phyloP scores from a whole-genome alignment of 2,797 vertebrate genomes.

The Sus cebifrons region DNA sequence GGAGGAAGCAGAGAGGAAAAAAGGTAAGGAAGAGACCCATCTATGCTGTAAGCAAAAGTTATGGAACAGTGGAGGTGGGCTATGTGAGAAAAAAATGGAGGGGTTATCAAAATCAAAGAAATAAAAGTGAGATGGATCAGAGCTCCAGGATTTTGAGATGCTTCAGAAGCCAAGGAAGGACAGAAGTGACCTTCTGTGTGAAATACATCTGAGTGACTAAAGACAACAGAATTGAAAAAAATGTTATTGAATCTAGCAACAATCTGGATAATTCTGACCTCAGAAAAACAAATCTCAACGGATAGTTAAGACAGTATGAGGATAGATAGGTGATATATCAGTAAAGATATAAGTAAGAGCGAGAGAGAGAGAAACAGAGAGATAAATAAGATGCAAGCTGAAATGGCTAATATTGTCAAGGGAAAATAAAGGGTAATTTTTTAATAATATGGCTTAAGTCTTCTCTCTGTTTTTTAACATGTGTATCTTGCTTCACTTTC shows the following conservation, averaged over 20 bases:
- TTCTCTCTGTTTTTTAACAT: neutral
- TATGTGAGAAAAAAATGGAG: neutral
- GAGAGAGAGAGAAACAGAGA: neutral
- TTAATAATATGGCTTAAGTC: neutral
- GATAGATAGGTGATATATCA: neutral
- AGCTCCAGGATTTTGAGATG: neutral
- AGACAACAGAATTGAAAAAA: neutral
- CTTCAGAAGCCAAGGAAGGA: neutral
- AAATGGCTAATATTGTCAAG: neutral
- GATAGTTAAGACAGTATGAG: neutral
- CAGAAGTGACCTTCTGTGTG: neutral
- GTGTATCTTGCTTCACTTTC: neutral
- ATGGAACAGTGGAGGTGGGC: neutral
- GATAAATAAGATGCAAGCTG: neutral
- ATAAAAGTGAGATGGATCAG: neutral
- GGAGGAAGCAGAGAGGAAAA: neutral
- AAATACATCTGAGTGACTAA: neutral
- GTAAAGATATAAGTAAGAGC: neutral
- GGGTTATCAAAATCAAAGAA: neutral
- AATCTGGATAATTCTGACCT: neutral
- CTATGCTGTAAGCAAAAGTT: neutral
- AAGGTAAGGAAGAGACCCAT: neutral
- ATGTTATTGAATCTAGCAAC: neutral
- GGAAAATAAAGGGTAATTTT: neutral
- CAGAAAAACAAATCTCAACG: neutral